Conservation (phyloP, 2,797 vertebrate genomes). For the Distichodus sexfasciatus region DNA sequence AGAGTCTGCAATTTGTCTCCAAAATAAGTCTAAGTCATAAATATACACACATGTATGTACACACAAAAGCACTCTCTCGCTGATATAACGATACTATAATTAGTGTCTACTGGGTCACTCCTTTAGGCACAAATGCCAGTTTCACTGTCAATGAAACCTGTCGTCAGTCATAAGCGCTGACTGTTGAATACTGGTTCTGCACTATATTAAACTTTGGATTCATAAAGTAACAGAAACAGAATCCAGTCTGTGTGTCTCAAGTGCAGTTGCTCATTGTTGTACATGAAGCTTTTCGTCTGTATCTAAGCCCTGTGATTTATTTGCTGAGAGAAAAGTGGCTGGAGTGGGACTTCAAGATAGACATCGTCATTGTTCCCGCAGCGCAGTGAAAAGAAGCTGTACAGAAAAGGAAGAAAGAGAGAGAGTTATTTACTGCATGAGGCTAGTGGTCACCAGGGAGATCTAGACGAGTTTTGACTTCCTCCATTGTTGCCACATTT, state of each 20-base stretch:
- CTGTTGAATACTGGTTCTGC: too few species aligned
- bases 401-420: constrained; percentile 52
- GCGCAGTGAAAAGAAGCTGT: constrained; percentile 54
- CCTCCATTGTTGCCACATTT: background rate
- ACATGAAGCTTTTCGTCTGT: background rate
- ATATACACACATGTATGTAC: too few species aligned
- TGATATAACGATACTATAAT: too few species aligned
- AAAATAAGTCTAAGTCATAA: too few species aligned
- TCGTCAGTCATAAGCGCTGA: too few species aligned
- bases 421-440: background rate
- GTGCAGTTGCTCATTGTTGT: background rate
- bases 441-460: too few species aligned
- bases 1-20: too few species aligned
- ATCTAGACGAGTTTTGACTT: constrained; percentile 31
- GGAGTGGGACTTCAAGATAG: constrained; percentile 55
- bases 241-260: background rate
- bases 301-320: constrained; percentile 44
- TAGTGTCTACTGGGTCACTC: too few species aligned
- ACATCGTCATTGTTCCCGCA: constrained; percentile 63
- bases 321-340: constrained; percentile 35
- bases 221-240: background rate
- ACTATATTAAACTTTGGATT: background rate
- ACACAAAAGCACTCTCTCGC: too few species aligned
- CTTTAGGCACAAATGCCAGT: too few species aligned
- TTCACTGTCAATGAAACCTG: too few species aligned